Percentiles rank a stretch among this genome's conserved stretches.
These are phyloP conservation scores for Hozukius guyotensis DNA, from an alignment of 2,797 vertebrate genomes.

Conservation along the genomic window DNA sequence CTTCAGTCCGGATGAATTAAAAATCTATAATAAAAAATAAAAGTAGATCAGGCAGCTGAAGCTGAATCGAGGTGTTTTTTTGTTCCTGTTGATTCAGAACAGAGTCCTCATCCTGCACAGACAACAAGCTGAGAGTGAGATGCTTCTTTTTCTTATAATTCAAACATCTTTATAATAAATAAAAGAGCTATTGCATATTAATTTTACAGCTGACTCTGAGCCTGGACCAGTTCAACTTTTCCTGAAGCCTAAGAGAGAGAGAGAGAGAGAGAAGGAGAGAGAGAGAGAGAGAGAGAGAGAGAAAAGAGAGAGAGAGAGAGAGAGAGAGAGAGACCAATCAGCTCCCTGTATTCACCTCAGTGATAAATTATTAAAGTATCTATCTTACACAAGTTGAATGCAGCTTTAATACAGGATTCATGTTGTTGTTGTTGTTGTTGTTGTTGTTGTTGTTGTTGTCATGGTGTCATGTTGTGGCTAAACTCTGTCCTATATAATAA, in stretches of 20 bases:
- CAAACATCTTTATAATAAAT: neutral
- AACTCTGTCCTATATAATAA: accelerated
- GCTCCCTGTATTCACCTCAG: constrained; percentile 16
- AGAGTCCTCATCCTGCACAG: constrained; percentile 16
- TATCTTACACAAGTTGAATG: neutral
- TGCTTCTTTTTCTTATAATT: neutral
- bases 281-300: neutral
- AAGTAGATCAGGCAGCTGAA: neutral
- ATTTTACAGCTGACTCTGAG: constrained; percentile 16
- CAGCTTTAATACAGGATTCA: neutral
- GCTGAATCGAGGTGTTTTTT: neutral
- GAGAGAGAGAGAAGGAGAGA: constrained; percentile 3
- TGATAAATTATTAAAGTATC: constrained; percentile 46
- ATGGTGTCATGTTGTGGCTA: no score
- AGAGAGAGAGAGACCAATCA: constrained; percentile 53
- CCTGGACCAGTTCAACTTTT: constrained; percentile 46
- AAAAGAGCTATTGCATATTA: neutral
- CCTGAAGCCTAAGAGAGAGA: constrained; percentile 7
- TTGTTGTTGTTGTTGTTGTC: no score
- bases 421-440: no score
- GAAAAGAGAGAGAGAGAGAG: constrained; percentile 10
- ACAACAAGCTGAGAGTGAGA: neutral
- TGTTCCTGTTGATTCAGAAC: constrained; percentile 30
- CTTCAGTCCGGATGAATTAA: constrained; percentile 13
- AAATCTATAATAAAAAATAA: neutral